Conservation (phyloP, 2,888 invertebrate species). For the Tanytarsus gracilentus region DNA sequence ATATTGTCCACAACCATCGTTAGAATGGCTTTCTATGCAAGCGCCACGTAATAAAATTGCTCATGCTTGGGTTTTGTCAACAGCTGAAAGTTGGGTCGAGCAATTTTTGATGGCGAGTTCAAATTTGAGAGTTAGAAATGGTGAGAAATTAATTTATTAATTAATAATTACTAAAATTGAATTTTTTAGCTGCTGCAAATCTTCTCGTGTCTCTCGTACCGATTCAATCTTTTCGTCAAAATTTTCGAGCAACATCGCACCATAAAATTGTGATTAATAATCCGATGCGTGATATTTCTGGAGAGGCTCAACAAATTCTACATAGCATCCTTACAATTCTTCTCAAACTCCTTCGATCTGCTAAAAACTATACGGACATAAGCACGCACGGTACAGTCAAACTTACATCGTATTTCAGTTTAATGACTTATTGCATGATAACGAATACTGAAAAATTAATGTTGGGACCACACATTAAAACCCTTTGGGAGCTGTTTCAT, state of each 20-base stretch:
- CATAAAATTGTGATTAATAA: conserved; percentile 39
- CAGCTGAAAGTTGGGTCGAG: conserved; percentile 87
- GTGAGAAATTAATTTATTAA: conserved; percentile 41
- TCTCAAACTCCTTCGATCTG: conserved; percentile 66
- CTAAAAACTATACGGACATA: conserved; percentile 78
- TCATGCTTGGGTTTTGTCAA: conserved; percentile 84
- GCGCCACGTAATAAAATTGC: conserved; percentile 81
- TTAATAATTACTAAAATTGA: not conserved
- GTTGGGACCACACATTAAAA: conserved; percentile 87
- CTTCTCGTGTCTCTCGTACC: conserved; percentile 85
- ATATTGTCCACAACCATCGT: conserved; percentile 80
- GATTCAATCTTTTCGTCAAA: conserved; percentile 80
- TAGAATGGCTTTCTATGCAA: conserved; percentile 84
- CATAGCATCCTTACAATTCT: conserved; percentile 65
- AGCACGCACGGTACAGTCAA: conserved; percentile 83
- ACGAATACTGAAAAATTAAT: conserved; percentile 85
- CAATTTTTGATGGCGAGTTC: conserved; percentile 75
- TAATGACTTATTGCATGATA: conserved; percentile 84
- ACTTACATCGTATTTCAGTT: conserved; percentile 84
- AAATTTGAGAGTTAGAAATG: conserved; percentile 77
- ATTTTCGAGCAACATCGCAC: conserved; percentile 56
- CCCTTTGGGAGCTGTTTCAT: conserved; percentile 90
- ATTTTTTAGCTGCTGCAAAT: conserved; percentile 64
- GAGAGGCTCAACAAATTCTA: conserved; percentile 52
- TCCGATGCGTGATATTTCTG: conserved; percentile 43